Conservation (phyloP, 1,140 invertebrate genomes). For the Dendrolimus kikuchii region DNA sequence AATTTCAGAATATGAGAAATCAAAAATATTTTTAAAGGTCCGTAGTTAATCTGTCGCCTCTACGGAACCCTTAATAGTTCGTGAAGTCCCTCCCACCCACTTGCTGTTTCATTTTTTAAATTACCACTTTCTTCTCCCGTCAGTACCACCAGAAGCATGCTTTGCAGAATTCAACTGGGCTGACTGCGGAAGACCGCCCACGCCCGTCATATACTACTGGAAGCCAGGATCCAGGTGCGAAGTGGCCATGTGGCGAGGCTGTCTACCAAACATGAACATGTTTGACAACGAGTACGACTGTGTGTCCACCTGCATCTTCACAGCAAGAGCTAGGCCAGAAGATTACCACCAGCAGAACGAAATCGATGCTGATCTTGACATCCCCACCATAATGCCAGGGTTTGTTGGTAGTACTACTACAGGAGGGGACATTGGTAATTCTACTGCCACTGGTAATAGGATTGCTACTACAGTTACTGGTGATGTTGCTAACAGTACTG, state of each 20-base stretch:
- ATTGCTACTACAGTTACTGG: not conserved
- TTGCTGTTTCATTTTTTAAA: no score
- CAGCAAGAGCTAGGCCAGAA: slow-evolving; percentile 20
- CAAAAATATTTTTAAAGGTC: no score
- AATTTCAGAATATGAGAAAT: no score
- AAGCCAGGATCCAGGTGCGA: slow-evolving; percentile 57
- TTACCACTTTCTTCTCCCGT: no score
- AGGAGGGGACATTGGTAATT: not conserved
- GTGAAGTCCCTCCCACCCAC: no score
- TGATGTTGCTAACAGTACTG: not conserved
- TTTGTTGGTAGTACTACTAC: not conserved
- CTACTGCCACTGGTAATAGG: not conserved
- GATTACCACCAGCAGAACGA: slow-evolving; percentile 26
- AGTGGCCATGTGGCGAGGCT: slow-evolving; percentile 51
- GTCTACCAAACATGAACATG: slow-evolving; percentile 57
- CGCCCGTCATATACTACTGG: slow-evolving; percentile 50
- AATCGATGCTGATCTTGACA: not conserved
- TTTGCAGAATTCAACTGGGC: slow-evolving; percentile 46
- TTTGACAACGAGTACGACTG: slow-evolving; percentile 56
- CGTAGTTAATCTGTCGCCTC: no score
- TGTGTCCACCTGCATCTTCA: slow-evolving; percentile 48
- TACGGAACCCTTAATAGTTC: no score
- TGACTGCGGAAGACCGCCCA: slow-evolving; percentile 41
- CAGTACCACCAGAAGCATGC: slow-evolving; percentile 51
- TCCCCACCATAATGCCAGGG: no score